A percentile compares a stretch with the other conserved stretches of the same genome.
Evolutionary conservation across 2,888 invertebrate species (phyloP).

Genomic region (Entomobrya proxima): DNA sequence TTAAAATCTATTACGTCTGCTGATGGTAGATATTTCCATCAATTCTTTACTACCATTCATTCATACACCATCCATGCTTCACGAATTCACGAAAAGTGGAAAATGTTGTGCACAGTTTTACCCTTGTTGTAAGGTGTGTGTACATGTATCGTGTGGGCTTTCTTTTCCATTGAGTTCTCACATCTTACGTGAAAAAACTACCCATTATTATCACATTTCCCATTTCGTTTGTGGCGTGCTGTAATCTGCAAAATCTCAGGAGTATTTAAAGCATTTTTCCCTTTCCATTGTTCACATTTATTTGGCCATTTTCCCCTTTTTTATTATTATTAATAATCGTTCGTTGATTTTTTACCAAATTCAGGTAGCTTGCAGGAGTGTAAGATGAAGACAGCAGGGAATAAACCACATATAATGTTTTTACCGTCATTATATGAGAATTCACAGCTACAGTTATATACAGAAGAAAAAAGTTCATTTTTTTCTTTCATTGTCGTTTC

Average conservation of each 20-base stretch:
- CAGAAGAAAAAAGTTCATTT: constrained; percentile 9
- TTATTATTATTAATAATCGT: constrained; percentile 47
- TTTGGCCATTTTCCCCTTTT: constrained; percentile 16
- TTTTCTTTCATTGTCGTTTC: constrained; percentile 46
- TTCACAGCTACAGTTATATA: constrained; percentile 44
- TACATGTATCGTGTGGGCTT: too few species aligned
- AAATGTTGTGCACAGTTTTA: background rate
- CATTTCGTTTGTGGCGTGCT: constrained; percentile 28
- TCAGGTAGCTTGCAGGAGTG: constrained; percentile 41
- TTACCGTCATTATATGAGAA: constrained; percentile 46
- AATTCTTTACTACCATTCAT: background rate
- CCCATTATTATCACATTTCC: constrained; percentile 59
- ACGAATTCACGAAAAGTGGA: background rate
- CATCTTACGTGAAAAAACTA: constrained; percentile 36
- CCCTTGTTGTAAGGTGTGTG: background rate
- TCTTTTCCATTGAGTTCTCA: background rate
- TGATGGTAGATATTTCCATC: background rate
- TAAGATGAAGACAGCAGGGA: constrained; percentile 10
- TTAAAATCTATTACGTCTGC: constrained; percentile 46
- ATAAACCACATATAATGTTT: constrained; percentile 33
- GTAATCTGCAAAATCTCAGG: constrained; percentile 50
- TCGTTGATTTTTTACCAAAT: constrained; percentile 47
- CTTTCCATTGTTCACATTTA: constrained; percentile 20
- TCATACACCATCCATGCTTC: background rate
- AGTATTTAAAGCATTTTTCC: constrained; percentile 54